These are phyloP conservation scores for Drosophila infuscata DNA, from an alignment of 2,888 invertebrate species.

Conservation along the genomic window DNA sequence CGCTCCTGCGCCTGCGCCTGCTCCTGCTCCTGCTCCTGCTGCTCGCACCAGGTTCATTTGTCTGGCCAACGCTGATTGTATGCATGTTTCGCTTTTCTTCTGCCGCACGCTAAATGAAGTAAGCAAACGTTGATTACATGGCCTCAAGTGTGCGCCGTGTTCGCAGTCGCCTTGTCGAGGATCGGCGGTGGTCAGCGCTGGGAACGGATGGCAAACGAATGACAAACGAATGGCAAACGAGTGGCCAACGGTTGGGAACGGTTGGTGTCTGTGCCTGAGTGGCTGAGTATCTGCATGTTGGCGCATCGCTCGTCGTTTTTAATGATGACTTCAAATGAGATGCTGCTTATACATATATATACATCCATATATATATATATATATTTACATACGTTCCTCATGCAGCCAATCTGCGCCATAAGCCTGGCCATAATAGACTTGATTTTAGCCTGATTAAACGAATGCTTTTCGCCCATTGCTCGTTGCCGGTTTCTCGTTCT, in stretches of 20 bases:
- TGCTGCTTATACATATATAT: conserved; percentile 54
- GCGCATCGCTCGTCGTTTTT: conserved; percentile 71
- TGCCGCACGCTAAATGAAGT: conserved; percentile 81
- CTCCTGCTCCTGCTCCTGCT: conserved; percentile 29
- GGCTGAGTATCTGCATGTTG: conserved; percentile 59
- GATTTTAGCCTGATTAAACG: conserved; percentile 76
- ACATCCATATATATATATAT: conserved; percentile 39
- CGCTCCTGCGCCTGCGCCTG: conserved; percentile 27
- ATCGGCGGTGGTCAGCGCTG: conserved; percentile 26
- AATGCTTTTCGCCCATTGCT: conserved; percentile 33
- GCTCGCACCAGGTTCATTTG: conserved; percentile 57
- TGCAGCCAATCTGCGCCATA: conserved; percentile 59
- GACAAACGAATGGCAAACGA: conserved; percentile 6
- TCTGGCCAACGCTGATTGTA: conserved; percentile 73
- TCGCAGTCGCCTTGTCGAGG: conserved; percentile 47
- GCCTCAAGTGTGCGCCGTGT: conserved; percentile 78
- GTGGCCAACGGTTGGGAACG: conserved; percentile 1
- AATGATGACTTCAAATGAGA: conserved; percentile 81
- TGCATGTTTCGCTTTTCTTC: conserved; percentile 80
- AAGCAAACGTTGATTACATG: conserved; percentile 81
- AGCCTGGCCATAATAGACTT: conserved; percentile 76
- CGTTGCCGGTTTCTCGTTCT: conserved; percentile 1
- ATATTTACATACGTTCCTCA: conserved; percentile 26
- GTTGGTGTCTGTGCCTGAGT: conserved; percentile 20
- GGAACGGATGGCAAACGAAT: conserved; percentile 16